Evolutionary conservation across 2,888 invertebrate species (phyloP), one percentile per base, ranked within the genome.

Genomic region (Sepioteuthis lessoniana): DNA sequence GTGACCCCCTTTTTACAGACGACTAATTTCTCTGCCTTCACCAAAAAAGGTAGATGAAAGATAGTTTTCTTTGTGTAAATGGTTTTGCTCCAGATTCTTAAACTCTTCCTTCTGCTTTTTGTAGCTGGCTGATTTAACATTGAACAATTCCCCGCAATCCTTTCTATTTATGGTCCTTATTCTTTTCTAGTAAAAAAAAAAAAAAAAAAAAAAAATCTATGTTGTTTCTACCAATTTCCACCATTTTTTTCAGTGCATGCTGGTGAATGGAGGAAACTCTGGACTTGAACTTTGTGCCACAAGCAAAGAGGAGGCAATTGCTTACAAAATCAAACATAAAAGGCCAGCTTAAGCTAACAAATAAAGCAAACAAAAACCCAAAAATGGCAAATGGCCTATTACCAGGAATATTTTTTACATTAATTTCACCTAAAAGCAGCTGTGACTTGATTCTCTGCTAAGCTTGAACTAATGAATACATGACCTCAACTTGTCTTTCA

Each of bases 401-500:
- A n/a, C n/a, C 21, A 37, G 46, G 50, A 25, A 37, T 47, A 50
- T 93, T 38, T 93, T 42, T 93, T 38, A 37, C 35, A 31, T 47
- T 50, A 50, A 5, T 50, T 93, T 60, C 60, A 47, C 47, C 38
- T 93, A 21, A n/a, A 50, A 60, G 93, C 55, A 93, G 55, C 60
- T 55, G 35, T 60, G 50, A 93, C 37, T 93, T 42, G 25, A 91
- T 13, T 91, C 28, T 50, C 50, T 93, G 93, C 93, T 93, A 60
- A 60, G 93, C 93, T 60, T 93, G 93, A 92, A 92, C 92, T 47
- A 92, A 92, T 38, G 92, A 92, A 92, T 42, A 92, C 46, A 91
- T 46, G 91, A 46, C 38, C n/a, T 92, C 92, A 47, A 47, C 47
- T 92, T 92, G 92, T 92, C 92, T 92, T 92, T 92, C 92, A 46